Conservation (phyloP, 2,888 invertebrate genomes). For the Tenthredo distinguenda region DNA sequence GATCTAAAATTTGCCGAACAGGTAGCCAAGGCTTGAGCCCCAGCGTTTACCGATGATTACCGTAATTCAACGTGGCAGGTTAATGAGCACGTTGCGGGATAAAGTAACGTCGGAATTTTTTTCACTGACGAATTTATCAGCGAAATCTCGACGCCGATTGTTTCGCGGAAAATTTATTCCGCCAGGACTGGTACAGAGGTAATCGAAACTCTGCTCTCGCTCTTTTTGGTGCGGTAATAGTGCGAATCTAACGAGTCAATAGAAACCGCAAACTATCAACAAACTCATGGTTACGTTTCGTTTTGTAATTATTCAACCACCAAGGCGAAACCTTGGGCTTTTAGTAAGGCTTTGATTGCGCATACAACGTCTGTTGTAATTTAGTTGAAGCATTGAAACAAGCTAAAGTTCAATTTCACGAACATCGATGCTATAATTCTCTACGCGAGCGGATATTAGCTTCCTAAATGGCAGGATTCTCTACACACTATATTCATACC, state of each 20-base stretch:
- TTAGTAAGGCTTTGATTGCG: background rate
- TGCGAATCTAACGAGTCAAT: background rate
- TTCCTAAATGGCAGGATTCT: background rate
- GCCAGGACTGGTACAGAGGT: background rate
- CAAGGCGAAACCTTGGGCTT: background rate
- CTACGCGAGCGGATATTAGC: background rate
- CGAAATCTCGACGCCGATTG: background rate
- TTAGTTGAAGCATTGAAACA: conserved; percentile 14
- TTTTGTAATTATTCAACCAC: conserved; percentile 28
- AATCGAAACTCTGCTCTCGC: background rate
- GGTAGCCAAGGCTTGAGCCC: background rate
- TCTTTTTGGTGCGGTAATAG: background rate
- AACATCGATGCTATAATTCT: conserved; percentile 32
- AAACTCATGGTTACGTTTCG: background rate
- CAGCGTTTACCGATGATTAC: background rate
- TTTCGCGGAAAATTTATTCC: background rate
- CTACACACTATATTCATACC: background rate
- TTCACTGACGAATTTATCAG: background rate
- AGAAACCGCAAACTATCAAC: background rate
- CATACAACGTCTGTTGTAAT: background rate
- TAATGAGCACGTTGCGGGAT: background rate
- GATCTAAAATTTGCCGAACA: conserved; percentile 7
- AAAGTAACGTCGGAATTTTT: background rate
- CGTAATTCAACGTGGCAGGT: background rate
- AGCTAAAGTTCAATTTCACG: conserved; percentile 12